Evolutionary conservation across 2,113 vertebrate genomes (phyloP).

Genomic region (Clinocottus analis): DNA sequence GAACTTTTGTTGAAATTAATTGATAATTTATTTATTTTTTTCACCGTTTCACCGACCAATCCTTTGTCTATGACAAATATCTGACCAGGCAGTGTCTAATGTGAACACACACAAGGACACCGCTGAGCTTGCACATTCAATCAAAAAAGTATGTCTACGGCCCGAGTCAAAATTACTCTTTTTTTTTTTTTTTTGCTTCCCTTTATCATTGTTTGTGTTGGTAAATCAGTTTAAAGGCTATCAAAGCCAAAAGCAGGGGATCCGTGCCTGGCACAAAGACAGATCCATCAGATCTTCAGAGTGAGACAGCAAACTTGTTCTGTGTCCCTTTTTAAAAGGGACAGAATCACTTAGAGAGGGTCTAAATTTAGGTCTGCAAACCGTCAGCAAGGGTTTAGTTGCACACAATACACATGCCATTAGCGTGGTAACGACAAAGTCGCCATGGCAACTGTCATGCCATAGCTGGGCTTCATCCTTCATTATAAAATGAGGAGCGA

Average conservation of each 20-base stretch:
- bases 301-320: conserved; percentile 15
- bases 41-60: background rate
- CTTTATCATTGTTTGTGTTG: conserved; percentile 23
- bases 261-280: conserved; percentile 7
- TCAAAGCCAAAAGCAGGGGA: conserved; percentile 23
- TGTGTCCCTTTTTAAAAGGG: conserved; percentile 39
- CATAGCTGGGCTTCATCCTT: conserved; percentile 59
- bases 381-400: conserved; percentile 59
- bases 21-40: too few species aligned
- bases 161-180: background rate
- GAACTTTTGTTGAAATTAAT: background rate
- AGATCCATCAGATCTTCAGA: conserved; percentile 24
- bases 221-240: conserved; percentile 12
- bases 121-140: background rate
- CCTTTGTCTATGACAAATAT: background rate
- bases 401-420: conserved; percentile 66
- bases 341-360: conserved; percentile 30
- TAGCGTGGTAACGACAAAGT: conserved; percentile 70
- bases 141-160: background rate
- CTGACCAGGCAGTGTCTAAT: background rate
- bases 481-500: conserved; percentile 43
- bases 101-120: background rate
- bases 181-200: conserved; percentile 32
- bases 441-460: conserved; percentile 81
- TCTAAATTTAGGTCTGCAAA: conserved; percentile 75